Conservation (phyloP, 2,113 vertebrate genomes). For the Oryzias melastigma region DNA sequence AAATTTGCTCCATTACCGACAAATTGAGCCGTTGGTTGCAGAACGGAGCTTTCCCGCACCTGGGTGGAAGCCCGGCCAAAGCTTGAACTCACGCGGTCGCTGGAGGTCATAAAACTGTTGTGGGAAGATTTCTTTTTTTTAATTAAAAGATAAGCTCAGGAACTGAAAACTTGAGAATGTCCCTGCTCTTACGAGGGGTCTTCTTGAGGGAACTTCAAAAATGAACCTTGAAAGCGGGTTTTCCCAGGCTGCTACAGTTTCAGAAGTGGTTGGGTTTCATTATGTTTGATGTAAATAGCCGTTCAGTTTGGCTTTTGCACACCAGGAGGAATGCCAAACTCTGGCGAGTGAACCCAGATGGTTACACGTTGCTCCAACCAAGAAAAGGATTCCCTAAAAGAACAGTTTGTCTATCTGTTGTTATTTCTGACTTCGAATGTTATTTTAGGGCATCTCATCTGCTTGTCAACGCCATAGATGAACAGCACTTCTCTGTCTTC, state of each 20-base stretch:
- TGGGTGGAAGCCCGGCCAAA: constrained; percentile 56
- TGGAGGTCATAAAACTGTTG: constrained; percentile 19
- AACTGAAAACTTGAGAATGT: constrained; percentile 22
- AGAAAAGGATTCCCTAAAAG: constrained; percentile 12
- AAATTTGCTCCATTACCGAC: constrained; percentile 58
- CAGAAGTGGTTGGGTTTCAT: constrained; percentile 45
- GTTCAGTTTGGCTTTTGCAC: constrained; percentile 43
- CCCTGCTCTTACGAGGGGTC: constrained; percentile 22
- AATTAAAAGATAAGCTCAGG: constrained; percentile 19
- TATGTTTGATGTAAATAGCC: constrained; percentile 56
- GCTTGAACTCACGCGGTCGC: constrained; percentile 25
- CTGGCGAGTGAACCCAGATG: constrained; percentile 71
- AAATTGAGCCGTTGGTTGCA: constrained; percentile 52
- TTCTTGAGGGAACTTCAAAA: constrained; percentile 21
- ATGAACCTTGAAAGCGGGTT: constrained; percentile 14
- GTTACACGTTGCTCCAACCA: constrained; percentile 34
- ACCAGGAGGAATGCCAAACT: constrained; percentile 49
- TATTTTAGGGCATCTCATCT: constrained; percentile 32
- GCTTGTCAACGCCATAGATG: constrained; percentile 20
- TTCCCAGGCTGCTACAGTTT: constrained; percentile 62
- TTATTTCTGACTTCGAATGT: constrained; percentile 22
- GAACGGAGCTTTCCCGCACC: constrained; percentile 49
- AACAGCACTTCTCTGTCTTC: constrained; percentile 23
- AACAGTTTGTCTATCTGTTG: neutral
- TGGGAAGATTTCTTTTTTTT: constrained; percentile 15